Evolutionary conservation across 2,797 vertebrate genomes (phyloP).

Genomic region (Gadopsis marmoratus): DNA sequence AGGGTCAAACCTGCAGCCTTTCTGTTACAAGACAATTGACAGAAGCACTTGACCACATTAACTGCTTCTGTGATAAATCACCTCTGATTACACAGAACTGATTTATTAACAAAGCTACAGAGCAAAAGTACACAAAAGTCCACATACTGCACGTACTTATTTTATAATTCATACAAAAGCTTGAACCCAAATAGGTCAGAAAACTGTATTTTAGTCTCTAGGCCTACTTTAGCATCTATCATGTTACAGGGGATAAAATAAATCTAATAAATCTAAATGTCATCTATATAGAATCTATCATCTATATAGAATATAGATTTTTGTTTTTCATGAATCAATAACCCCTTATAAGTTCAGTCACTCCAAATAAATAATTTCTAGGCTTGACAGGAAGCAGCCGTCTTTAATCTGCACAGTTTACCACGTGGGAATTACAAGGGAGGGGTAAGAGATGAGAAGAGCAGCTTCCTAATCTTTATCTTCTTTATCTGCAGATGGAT

Average conservation of each 20-base stretch:
- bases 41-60: background rate
- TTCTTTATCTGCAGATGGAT: conserved; percentile 1
- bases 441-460: conserved; percentile 14
- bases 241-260: background rate
- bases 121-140: too few relatives aligned
- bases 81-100: background rate
- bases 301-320: background rate
- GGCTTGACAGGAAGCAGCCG: background rate
- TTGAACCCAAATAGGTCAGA: too few relatives aligned
- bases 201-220: background rate
- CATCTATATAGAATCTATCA: too few relatives aligned
- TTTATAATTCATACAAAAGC: too few relatives aligned
- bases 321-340: conserved; percentile 11
- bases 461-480: background rate
- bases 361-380: background rate
- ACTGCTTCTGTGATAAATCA: background rate
- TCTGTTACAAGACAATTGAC: background rate
- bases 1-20: background rate
- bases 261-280: background rate
- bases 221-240: background rate
- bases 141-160: too few relatives aligned
- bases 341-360: background rate
- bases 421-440: background rate
- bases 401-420: conserved; percentile 7
- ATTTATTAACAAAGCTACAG: background rate